Evolutionary conservation across 1,140 invertebrate species (phyloP), one percentile per base, ranked within the genome.

Genomic region (Dufourea novaeangliae): DNA sequence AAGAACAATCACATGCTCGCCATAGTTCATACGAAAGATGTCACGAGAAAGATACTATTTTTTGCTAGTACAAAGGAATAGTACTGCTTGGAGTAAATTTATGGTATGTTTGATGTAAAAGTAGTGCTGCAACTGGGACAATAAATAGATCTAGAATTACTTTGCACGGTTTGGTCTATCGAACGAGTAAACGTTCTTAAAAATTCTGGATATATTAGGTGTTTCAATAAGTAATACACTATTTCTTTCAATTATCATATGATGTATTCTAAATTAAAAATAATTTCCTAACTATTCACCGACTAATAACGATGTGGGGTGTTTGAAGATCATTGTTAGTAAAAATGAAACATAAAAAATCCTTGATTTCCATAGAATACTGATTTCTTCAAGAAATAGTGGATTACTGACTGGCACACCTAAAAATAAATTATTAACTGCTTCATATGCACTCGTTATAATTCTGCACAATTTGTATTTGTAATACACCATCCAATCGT

Each of bases 111-210:
- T 25, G 46, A 69, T n/a, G 20, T 76, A 76, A 76, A n/a, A 25
- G 39, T 80, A 80, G 81, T 83, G 78, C 86, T 88, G 87, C 84
- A 88, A 78, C 69, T 80, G 77, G 79, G 85, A 88, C 85, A 88
- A 88, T 88, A 88, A 76, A 88, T 84, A 86, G 61, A 75, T 77
- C 50, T 85, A 86, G 80, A 78, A 80, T 66, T 79, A 82, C 69
- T 66, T 78, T 66, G 29, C 75, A 25, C 56, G 29, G 57, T 77
- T 71, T 71, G 68, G 68, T 77, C 75, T 63, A 25, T 52, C 44
- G 17, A 71, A 17, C 75, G 75, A 70, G 57, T 27, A 56, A 77
- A 77, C 75, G 67, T 77, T 70, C 68, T 77, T 77, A 63, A 37
- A 37, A 7, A 44, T 25, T 32, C 22, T n/a, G 32, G n/a, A n/a